A percentile compares a stretch with the other conserved stretches of the same genome.
These are phyloP conservation scores for Iphiclides podalirius DNA, from an alignment of 2,888 invertebrate genomes.

Conservation along the genomic window DNA sequence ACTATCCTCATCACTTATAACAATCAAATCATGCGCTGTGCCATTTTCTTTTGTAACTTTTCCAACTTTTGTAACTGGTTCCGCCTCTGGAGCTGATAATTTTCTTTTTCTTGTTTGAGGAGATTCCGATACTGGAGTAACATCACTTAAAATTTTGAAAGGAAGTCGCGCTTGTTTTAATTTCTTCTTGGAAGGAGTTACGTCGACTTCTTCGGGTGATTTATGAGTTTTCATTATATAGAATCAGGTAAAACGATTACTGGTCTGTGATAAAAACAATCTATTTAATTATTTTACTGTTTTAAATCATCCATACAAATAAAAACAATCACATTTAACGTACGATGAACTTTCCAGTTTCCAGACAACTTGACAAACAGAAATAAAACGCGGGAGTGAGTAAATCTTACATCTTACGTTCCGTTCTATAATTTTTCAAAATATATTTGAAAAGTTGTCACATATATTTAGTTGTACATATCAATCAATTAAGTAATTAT, in stretches of 20 bases:
- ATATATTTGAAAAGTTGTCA: too few relatives aligned
- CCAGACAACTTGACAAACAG: conserved; percentile 42
- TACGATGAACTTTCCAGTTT: conserved; percentile 15
- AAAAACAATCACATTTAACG: conserved; percentile 36
- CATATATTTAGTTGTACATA: too few relatives aligned
- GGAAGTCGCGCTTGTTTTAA: conserved; percentile 82
- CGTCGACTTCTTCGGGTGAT: conserved; percentile 53
- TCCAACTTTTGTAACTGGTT: conserved; percentile 57
- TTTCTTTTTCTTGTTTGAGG: conserved; percentile 66
- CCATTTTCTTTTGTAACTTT: conserved; percentile 66
- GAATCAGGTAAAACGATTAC: background rate
- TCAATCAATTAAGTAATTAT: too few relatives aligned
- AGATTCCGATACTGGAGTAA: conserved; percentile 50
- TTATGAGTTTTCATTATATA: conserved; percentile 63
- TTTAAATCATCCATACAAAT: conserved; percentile 22
- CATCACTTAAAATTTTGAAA: conserved; percentile 76
- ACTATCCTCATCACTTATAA: conserved; percentile 67
- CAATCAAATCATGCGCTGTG: conserved; percentile 44
- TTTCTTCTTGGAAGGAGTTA: conserved; percentile 77
- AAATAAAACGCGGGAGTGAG: conserved; percentile 60
- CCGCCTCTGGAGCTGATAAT: conserved; percentile 56
- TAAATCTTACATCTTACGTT: conserved; percentile 22
- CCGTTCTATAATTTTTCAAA: too few relatives aligned
- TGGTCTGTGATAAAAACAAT: background rate
- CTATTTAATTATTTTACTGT: background rate